phyloP scores from a whole-genome alignment of 2,797 vertebrate species.

The Alauda arvensis region DNA sequence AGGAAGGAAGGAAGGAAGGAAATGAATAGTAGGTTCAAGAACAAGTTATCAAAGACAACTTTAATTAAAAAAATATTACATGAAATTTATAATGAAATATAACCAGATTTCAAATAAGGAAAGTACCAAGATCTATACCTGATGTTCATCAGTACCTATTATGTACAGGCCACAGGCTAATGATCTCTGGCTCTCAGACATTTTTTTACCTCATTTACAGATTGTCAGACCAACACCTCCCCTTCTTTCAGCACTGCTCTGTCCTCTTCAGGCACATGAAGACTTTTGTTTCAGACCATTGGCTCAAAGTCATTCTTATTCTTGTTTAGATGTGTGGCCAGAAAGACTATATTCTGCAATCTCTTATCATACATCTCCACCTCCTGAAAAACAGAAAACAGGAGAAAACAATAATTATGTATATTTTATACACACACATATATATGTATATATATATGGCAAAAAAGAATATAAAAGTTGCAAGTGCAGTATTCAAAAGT shows the following conservation, averaged over 20 bases:
- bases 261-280: not conserved
- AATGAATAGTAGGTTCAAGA: not conserved
- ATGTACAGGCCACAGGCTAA: not conserved
- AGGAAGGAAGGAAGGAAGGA: too few relatives aligned
- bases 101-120: not conserved
- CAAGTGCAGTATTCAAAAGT: constrained; percentile 11
- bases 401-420: not conserved
- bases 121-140: not conserved
- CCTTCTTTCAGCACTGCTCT: not conserved
- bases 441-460: too few relatives aligned
- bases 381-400: not conserved
- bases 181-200: not conserved
- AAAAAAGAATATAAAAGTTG: not conserved
- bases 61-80: not conserved
- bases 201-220: not conserved
- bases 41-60: not conserved
- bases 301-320: not conserved
- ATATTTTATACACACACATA: not conserved
- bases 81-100: not conserved
- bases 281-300: not conserved
- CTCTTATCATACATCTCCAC: not conserved
- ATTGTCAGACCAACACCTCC: not conserved
- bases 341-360: not conserved
- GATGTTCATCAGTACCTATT: not conserved
- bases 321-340: not conserved